Evolutionary conservation across 2,797 vertebrate species (phyloP), one percentile per base, ranked within the genome.

Genomic region (Poecilia picta): DNA sequence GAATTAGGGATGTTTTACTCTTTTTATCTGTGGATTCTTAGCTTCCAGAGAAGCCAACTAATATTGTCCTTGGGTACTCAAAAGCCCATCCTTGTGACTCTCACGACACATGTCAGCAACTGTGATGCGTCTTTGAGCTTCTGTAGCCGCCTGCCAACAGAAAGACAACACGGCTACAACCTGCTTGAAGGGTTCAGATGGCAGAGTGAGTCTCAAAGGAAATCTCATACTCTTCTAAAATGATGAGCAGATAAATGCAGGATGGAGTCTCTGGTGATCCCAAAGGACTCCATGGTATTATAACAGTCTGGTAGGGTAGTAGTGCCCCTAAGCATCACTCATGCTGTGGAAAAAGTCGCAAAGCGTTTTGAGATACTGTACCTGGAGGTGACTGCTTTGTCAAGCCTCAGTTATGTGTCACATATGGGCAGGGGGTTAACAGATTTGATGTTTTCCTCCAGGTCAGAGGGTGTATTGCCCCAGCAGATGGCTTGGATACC

Each of bases 401-500:
- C 83, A 88, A 82, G 75, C 76, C 81, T 23, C 66, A 51, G 83
- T 92, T 91, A 87, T 89, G 84, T 36, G 80, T 53, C 80, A 86
- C 83, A 82, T 74, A 78, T 73, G 68, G 71, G 78, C 53, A 12
- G 86, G 80, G 84, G 85, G 84, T 87, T 87, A 86, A 87, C 80
- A 83, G 89, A 81, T 83, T 80, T 87, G 53, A 66, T 87, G 85
- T 82, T 76, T 84, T 82, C 84, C 76, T 4, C 80, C 16, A 79
- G 83, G 88, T 91, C 87, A 85, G 79, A 82, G 41, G 89, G 81
- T 84, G 77, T 85, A 78, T 74, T 76, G 70, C 64, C 73, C 39
- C 49, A 79, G 84, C 91, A 93, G 89, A 94, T 92, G 90, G 89
- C 72, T 43, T 12, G 0, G 80, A 74, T 25, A 77, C 75, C 85